These are phyloP conservation scores for Adelges cooleyi DNA, from an alignment of 1,140 invertebrate genomes.

Conservation along the genomic window DNA sequence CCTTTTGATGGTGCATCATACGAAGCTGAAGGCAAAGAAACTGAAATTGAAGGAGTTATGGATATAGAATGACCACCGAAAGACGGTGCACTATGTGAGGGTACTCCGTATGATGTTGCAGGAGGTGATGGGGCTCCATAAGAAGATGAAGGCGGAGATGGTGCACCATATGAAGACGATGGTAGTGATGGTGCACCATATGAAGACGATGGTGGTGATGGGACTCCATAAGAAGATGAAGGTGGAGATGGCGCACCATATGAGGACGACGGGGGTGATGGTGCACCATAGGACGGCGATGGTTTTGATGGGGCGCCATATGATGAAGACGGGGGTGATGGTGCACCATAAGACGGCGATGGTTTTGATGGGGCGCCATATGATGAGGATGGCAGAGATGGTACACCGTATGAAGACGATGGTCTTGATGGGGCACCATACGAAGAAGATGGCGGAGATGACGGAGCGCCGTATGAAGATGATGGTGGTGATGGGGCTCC, in stretches of 20 bases:
- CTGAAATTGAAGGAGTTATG: constrained; percentile 1
- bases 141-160: constrained; percentile 29
- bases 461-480: constrained; percentile 30
- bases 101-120: constrained; percentile 44
- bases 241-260: constrained; percentile 30
- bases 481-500: constrained; percentile 30
- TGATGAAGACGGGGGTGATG: constrained; percentile 36
- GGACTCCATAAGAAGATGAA: constrained; percentile 31
- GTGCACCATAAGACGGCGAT: constrained; percentile 30
- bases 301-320: constrained; percentile 32
- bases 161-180: constrained; percentile 9
- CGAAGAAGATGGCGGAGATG: constrained; percentile 29
- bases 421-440: constrained; percentile 27
- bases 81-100: constrained; percentile 11
- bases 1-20: constrained; percentile 45
- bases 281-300: constrained; percentile 33
- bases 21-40: constrained; percentile 31
- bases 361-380: constrained; percentile 36
- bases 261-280: constrained; percentile 20
- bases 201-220: constrained; percentile 8
- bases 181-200: constrained; percentile 17
- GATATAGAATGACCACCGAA: constrained; percentile 25
- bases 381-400: constrained; percentile 23
- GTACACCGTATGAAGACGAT: constrained; percentile 26
- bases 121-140: constrained; percentile 40